These are phyloP conservation scores for Zeuzera pyrina DNA, from an alignment of 2,888 invertebrate genomes.

Conservation along the genomic window DNA sequence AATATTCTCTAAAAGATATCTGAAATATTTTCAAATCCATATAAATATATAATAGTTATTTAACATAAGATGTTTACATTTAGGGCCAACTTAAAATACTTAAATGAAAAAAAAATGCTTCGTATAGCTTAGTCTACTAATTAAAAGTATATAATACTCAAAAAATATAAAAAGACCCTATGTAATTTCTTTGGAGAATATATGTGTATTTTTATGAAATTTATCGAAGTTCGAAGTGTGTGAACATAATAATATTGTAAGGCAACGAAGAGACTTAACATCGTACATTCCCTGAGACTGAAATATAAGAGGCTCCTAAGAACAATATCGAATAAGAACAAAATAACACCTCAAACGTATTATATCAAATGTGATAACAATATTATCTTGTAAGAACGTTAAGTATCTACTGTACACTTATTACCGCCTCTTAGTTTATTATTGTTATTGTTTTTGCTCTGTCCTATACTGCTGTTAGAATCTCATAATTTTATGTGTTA, in stretches of 20 bases:
- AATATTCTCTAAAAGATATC: neutral
- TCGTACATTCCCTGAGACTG: slow-evolving; percentile 72
- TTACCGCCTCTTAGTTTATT: slow-evolving; percentile 45
- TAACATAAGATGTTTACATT: too few species aligned
- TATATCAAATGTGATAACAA: slow-evolving; percentile 29
- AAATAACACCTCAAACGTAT: slow-evolving; percentile 18
- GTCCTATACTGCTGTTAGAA: slow-evolving; percentile 22
- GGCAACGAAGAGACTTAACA: slow-evolving; percentile 71
- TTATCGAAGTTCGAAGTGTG: slow-evolving; percentile 43
- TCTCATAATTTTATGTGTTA: too few species aligned
- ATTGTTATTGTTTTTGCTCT: slow-evolving; percentile 33
- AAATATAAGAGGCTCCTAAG: slow-evolving; percentile 59
- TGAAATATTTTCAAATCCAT: neutral
- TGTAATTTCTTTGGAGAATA: too few species aligned
- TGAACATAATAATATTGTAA: slow-evolving; percentile 57
- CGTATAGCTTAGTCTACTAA: too few species aligned
- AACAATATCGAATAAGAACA: slow-evolving; percentile 19
- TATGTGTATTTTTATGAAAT: slow-evolving; percentile 64
- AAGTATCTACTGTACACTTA: slow-evolving; percentile 30
- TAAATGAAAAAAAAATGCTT: too few species aligned
- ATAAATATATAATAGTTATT: too few species aligned
- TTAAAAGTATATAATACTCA: too few species aligned
- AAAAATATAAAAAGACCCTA: too few species aligned
- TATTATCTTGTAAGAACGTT: slow-evolving; percentile 26
- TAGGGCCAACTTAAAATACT: too few species aligned